A percentile compares a stretch with the other conserved stretches of the same genome.
Evolutionary conservation across 2,888 invertebrate genomes (phyloP).

Genomic region (Xestia xanthographa): DNA sequence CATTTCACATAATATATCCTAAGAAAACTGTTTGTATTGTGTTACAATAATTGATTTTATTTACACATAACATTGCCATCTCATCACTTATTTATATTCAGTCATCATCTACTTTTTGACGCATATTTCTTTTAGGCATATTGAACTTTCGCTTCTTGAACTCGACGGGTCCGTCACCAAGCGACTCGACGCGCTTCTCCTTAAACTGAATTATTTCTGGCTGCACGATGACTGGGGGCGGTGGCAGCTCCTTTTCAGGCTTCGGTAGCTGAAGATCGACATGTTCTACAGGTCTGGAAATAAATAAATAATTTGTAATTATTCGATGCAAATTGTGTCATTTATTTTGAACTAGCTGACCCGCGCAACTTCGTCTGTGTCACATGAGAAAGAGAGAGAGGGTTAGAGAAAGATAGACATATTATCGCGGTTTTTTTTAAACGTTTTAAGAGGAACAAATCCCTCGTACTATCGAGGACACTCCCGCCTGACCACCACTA

Average conservation of each 20-base stretch:
- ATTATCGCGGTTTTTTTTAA: too few species aligned
- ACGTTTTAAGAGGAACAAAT: too few species aligned
- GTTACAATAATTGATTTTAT: constrained; percentile 40
- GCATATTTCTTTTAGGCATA: constrained; percentile 90
- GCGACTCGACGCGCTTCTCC: constrained; percentile 91
- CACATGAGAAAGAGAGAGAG: too few species aligned
- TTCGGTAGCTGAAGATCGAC: constrained; percentile 94
- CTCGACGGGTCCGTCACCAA: constrained; percentile 88
- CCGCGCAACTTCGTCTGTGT: too few species aligned
- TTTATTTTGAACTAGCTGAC: not conserved
- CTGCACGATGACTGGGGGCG: constrained; percentile 87
- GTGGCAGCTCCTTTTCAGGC: constrained; percentile 80
- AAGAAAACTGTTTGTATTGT: constrained; percentile 1
- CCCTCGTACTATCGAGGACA: too few species aligned
- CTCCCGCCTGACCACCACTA: too few species aligned
- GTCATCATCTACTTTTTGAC: constrained; percentile 92
- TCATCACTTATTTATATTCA: constrained; percentile 70
- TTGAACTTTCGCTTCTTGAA: constrained; percentile 94
- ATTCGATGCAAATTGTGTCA: not conserved
- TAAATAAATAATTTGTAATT: too few species aligned
- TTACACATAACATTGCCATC: constrained; percentile 45
- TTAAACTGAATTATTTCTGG: constrained; percentile 89
- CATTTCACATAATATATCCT: not conserved
- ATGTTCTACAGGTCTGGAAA: constrained; percentile 86
- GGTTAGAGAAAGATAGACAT: too few species aligned